Evolutionary conservation across 2,797 vertebrate genomes (phyloP), one percentile per base, ranked within the genome.

Genomic region (Syngnathus rostellatus): DNA sequence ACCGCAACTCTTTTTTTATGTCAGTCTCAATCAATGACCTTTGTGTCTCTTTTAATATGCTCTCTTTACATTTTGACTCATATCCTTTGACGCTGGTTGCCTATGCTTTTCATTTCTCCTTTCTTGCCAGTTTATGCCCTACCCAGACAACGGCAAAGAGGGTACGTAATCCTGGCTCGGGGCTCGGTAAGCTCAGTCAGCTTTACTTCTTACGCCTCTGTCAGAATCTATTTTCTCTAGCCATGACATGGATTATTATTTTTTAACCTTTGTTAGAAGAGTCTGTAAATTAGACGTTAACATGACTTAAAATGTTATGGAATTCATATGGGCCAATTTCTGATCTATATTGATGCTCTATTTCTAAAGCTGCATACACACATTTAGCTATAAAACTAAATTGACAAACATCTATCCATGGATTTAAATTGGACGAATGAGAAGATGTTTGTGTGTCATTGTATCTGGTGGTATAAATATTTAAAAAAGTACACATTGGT

Each of bases 131-230:
- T 68, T 72, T 74, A 48, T 71, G 72, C 71, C 55, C 74, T 63
- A 72, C 69, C 71, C 71, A 77, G 75, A 80, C 81, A 78, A 81
- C 83, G 83, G 72, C 82, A 78, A 74, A 84, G 71, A 81, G 75
- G 82, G 76, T 31, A 31, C 31, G 31, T 87, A 87, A 88, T 88
- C 79, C 82, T 84, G 76, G 78, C 84, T 84, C 73, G 70, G 70
- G 77, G 80, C 79, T 75, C 76, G 69, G 76, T 65, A 31, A 72
- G 74, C 81, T 80, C 77, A 73, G 74, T 77, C 76, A 77, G 82
- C 81, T 75, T 71, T 53, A 38, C 71, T 71, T 59, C 74, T 64
- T 45, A 63, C 72, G 81, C 67, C 11, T 77, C 79, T 85, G 78
- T 84, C 83, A 79, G 68, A 68, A 68, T 79, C 67, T 68, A 77